These are phyloP conservation scores for Nephotettix cincticeps DNA, from an alignment of 1,140 invertebrate genomes.

Conservation along the genomic window DNA sequence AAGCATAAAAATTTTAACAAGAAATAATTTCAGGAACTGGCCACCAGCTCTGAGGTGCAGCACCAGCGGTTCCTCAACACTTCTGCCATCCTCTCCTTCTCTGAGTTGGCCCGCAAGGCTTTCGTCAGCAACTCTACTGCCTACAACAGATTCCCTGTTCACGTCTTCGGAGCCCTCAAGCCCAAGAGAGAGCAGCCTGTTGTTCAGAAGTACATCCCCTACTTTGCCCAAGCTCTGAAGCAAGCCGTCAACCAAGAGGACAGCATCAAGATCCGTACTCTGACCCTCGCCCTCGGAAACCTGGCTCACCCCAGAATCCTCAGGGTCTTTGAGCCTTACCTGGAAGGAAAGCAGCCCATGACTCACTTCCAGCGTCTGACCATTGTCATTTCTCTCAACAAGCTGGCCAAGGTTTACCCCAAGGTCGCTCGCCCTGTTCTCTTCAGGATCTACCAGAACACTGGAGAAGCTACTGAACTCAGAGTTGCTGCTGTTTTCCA, in stretches of 20 bases:
- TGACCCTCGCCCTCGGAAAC: constrained; percentile 62
- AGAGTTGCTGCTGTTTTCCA: constrained; percentile 61
- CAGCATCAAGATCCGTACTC: constrained; percentile 56
- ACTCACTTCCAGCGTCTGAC: constrained; percentile 60
- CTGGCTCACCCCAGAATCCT: constrained; percentile 59
- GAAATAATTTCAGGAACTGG: constrained; percentile 48
- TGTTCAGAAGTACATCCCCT: constrained; percentile 56
- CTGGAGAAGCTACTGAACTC: constrained; percentile 61
- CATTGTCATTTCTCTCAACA: constrained; percentile 58
- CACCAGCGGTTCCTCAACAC: constrained; percentile 52
- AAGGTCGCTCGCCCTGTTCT: constrained; percentile 54
- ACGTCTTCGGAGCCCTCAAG: constrained; percentile 57
- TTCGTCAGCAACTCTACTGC: constrained; percentile 56
- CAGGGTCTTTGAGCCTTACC: constrained; percentile 60
- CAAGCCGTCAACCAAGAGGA: constrained; percentile 53
- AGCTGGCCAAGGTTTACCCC: constrained; percentile 52
- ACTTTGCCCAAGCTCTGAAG: constrained; percentile 53
- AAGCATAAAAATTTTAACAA: too few species aligned
- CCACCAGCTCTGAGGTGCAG: constrained; percentile 50
- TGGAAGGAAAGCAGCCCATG: constrained; percentile 57
- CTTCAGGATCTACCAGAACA: constrained; percentile 65
- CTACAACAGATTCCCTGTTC: constrained; percentile 59
- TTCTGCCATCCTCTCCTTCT: constrained; percentile 55
- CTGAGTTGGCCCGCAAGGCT: constrained; percentile 57
- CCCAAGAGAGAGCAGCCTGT: constrained; percentile 52